phyloP scores from a whole-genome alignment of 2,113 vertebrate genomes.

The Telmatochromis sp. region DNA sequence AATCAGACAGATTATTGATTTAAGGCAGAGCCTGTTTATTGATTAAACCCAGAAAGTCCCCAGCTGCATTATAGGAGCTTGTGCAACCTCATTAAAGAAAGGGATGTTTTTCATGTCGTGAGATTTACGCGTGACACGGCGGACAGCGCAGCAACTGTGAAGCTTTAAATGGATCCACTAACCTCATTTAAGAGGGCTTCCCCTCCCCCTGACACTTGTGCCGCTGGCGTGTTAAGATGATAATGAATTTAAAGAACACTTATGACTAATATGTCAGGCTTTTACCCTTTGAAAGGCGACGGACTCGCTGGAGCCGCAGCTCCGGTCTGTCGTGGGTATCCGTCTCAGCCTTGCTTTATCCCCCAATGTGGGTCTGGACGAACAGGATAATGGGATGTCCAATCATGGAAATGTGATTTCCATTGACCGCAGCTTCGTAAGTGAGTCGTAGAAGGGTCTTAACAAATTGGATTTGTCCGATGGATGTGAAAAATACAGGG shows the following conservation, averaged over 20 bases:
- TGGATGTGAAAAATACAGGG: constrained; percentile 75
- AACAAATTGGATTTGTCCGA: constrained; percentile 79
- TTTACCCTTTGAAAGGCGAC: constrained; percentile 77
- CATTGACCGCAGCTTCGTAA: constrained; percentile 72
- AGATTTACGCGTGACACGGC: constrained; percentile 62
- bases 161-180: constrained; percentile 73
- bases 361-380: constrained; percentile 66
- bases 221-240: constrained; percentile 71
- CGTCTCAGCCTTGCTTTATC: constrained; percentile 64
- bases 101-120: constrained; percentile 59
- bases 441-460: constrained; percentile 78
- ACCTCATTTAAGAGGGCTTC: constrained; percentile 71
- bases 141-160: constrained; percentile 68
- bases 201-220: constrained; percentile 70
- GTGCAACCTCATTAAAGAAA: constrained; percentile 52
- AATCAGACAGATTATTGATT: neutral
- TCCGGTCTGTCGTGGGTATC: constrained; percentile 69
- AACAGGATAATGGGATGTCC: constrained; percentile 80
- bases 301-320: constrained; percentile 71
- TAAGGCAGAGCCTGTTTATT: constrained; percentile 39
- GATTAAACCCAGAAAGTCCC: constrained; percentile 50
- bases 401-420: constrained; percentile 81
- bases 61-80: constrained; percentile 45
- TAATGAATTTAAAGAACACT: constrained; percentile 85
- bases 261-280: constrained; percentile 78